Evolutionary conservation across 2,113 vertebrate genomes (phyloP).

Genomic region (Trematomus loennbergii): DNA sequence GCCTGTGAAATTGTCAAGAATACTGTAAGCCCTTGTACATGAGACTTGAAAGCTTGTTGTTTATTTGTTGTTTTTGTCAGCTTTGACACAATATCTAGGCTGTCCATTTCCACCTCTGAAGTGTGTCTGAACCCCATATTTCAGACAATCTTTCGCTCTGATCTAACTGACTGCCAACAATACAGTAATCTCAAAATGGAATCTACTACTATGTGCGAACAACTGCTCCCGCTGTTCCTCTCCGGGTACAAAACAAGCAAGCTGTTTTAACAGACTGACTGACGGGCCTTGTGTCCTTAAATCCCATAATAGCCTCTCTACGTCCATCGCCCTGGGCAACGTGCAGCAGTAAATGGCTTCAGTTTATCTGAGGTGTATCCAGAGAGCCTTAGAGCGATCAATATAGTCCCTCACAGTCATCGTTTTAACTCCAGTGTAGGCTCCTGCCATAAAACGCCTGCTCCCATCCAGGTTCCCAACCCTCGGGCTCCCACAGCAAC

Average conservation of each 20-base stretch:
- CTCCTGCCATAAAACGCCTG: conserved; percentile 57
- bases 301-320: conserved; percentile 65
- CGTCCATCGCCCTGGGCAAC: conserved; percentile 67
- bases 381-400: conserved; percentile 66
- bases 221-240: conserved; percentile 42
- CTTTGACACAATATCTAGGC: conserved; percentile 4
- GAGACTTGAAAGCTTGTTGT: neutral
- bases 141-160: neutral
- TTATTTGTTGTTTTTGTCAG: conserved; percentile 9
- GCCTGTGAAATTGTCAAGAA: neutral
- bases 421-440: conserved; percentile 52
- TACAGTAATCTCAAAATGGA: conserved; percentile 45
- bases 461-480: conserved; percentile 31
- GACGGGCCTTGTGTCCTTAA: conserved; percentile 68
- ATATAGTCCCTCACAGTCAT: conserved; percentile 66
- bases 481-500: conserved; percentile 28
- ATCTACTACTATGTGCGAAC: conserved; percentile 46
- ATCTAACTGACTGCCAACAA: conserved; percentile 15
- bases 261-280: conserved; percentile 65
- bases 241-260: conserved; percentile 30
- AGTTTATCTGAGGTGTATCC: conserved; percentile 66
- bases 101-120: conserved; percentile 18
- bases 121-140: conserved; percentile 1
- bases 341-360: conserved; percentile 63
- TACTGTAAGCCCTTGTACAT: neutral